A percentile compares a stretch with the other conserved stretches of the same genome.
phyloP scores from a whole-genome alignment of 2,888 invertebrate genomes.

The Netelia inedita region DNA sequence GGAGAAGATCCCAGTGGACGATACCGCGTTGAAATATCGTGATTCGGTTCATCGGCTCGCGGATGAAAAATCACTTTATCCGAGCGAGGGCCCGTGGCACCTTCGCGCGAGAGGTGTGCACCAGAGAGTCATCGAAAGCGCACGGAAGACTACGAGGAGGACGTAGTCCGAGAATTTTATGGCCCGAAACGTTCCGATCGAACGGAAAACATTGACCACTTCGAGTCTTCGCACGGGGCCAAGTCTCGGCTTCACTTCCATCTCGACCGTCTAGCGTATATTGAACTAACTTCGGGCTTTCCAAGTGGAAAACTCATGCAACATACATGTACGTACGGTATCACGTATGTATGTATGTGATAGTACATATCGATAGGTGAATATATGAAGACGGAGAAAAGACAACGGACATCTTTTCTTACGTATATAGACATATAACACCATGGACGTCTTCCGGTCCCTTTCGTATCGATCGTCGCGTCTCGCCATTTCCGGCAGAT shows the following conservation, averaged over 20 bases:
- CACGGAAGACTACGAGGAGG: constrained; percentile 37
- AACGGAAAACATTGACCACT: constrained; percentile 74
- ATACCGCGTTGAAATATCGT: constrained; percentile 72
- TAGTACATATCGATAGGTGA: constrained; percentile 3
- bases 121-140: constrained; percentile 19
- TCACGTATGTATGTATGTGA: neutral
- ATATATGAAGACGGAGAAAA: constrained; percentile 27
- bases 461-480: constrained; percentile 49
- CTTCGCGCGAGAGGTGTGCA: constrained; percentile 33
- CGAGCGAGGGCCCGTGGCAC: constrained; percentile 43
- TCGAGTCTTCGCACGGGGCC: constrained; percentile 30
- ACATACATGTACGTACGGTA: neutral
- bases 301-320: constrained; percentile 45
- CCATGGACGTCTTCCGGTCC: neutral
- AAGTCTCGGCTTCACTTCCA: constrained; percentile 36
- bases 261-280: constrained; percentile 9
- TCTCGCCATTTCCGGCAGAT: constrained; percentile 62
- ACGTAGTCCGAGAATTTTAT: constrained; percentile 71
- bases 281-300: constrained; percentile 40
- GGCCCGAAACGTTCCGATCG: constrained; percentile 73
- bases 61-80: constrained; percentile 76
- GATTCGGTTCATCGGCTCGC: constrained; percentile 72
- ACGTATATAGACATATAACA: neutral
- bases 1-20: constrained; percentile 61
- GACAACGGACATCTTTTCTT: constrained; percentile 22